Conservation (phyloP, 1,140 invertebrate species). For the Drosophila lacertosa region DNA sequence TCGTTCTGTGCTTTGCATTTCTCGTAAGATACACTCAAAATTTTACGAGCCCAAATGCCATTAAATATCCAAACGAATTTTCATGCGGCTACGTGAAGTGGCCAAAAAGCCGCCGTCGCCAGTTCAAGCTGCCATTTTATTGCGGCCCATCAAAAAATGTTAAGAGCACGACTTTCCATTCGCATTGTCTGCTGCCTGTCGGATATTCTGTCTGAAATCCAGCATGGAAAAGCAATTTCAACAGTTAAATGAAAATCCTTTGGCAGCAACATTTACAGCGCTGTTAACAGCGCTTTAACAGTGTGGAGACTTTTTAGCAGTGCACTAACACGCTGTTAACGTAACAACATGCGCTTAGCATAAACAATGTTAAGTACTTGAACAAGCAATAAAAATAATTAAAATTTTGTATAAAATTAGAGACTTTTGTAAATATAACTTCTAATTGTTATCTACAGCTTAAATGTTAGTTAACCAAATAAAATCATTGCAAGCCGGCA, state of each 20-base stretch:
- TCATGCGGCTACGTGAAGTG: conserved; percentile 75
- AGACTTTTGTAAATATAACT: not conserved
- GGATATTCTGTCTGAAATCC: conserved; percentile 57
- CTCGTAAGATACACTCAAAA: conserved; percentile 68
- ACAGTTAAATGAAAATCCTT: conserved; percentile 3
- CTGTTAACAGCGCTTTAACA: conserved; percentile 11
- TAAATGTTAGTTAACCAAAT: not conserved
- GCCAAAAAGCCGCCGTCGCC: conserved; percentile 14
- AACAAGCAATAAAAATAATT: not conserved
- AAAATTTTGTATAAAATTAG: not conserved
- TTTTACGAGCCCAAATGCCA: conserved; percentile 75
- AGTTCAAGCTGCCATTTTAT: conserved; percentile 55
- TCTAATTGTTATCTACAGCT: not conserved
- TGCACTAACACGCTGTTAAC: not conserved
- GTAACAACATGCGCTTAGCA: not conserved
- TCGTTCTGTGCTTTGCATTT: conserved; percentile 64
- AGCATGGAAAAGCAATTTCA: conserved; percentile 22
- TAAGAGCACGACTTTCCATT: conserved; percentile 69
- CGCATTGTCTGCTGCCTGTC: conserved; percentile 65
- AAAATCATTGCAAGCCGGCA: not conserved
- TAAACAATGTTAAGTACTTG: not conserved
- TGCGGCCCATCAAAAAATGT: conserved; percentile 72
- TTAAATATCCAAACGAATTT: conserved; percentile 76
- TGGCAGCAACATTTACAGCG: conserved; percentile 3
- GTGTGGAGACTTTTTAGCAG: conserved; percentile 47